phyloP scores from a whole-genome alignment of 2,797 vertebrate species.

The Hippopotamyrus pictus region DNA sequence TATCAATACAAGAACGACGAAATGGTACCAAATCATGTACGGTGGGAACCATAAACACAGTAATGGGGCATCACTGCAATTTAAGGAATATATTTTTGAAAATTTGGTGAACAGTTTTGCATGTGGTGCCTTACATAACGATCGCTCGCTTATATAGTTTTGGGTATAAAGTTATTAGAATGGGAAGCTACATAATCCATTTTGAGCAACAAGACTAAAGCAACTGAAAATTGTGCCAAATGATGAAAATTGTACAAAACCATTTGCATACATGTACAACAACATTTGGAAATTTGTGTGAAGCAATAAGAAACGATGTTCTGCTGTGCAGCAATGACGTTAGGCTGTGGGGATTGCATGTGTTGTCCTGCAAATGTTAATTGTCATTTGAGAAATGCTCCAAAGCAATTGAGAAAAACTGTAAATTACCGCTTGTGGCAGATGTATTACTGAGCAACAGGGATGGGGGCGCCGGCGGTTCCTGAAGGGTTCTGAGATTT shows the following conservation, averaged over 20 bases:
- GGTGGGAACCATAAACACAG: neutral
- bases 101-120: neutral
- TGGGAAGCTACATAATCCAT: neutral
- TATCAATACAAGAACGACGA: neutral
- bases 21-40: neutral
- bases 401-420: neutral
- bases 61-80: neutral
- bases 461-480: neutral
- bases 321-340: neutral
- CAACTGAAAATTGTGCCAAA: neutral
- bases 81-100: neutral
- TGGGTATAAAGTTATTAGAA: neutral
- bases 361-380: neutral
- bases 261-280: neutral
- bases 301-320: neutral
- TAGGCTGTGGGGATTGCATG: neutral
- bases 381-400: neutral
- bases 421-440: neutral
- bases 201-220: neutral
- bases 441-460: neutral
- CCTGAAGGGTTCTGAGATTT: neutral
- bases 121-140: neutral
- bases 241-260: neutral
- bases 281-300: neutral
- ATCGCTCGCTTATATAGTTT: neutral